Conservation (phyloP, 2,113 vertebrate species). For the Ploceus nigricollis region DNA sequence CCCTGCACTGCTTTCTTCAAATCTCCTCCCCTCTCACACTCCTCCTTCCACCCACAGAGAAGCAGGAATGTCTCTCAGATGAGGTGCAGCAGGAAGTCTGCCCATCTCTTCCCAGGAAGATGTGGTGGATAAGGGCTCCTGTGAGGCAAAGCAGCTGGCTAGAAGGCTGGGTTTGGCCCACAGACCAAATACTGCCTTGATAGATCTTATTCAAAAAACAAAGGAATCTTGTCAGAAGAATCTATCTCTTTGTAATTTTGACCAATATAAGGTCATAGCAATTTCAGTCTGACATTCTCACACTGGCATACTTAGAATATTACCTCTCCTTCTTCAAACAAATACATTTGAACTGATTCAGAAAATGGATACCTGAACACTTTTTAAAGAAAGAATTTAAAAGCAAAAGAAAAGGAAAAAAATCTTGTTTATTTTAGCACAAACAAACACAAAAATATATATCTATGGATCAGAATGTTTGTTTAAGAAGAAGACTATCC, state of each 20-base stretch:
- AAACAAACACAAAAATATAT: neutral
- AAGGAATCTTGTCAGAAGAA: neutral
- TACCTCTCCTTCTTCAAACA: neutral
- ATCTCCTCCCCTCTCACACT: neutral
- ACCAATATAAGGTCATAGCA: neutral
- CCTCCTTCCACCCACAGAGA: neutral
- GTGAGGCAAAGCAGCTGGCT: conserved; percentile 5
- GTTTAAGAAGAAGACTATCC: neutral
- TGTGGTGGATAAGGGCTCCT: neutral
- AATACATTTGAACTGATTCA: neutral
- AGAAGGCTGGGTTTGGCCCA: neutral
- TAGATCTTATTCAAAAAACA: neutral
- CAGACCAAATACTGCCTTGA: neutral
- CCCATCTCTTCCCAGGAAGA: neutral
- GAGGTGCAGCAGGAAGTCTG: conserved; percentile 13
- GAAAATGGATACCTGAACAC: neutral
- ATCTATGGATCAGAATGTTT: neutral
- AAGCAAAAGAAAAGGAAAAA: neutral
- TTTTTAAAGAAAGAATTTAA: neutral
- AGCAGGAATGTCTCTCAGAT: neutral
- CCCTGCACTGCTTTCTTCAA: neutral
- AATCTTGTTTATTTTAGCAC: neutral
- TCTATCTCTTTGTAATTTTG: neutral
- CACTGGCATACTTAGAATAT: neutral
- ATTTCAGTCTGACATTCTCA: neutral